These are phyloP conservation scores for Bunonema sp. DNA, from an alignment of 2,888 invertebrate genomes.

Conservation along the genomic window DNA sequence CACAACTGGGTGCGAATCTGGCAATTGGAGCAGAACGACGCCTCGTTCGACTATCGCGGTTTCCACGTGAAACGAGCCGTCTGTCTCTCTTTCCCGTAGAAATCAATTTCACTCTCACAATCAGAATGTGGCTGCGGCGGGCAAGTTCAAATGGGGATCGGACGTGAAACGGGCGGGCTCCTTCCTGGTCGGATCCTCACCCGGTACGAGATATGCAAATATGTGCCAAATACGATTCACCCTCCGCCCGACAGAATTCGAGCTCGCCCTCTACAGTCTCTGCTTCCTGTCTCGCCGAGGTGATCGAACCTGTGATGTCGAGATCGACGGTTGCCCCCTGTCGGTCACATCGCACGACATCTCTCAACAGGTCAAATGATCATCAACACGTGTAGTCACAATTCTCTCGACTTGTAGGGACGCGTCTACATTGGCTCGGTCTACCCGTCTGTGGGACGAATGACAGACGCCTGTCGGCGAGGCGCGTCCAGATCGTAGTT, in stretches of 20 bases:
- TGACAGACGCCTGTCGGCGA: too few species aligned
- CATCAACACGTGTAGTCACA: too few species aligned
- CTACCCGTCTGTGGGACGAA: too few species aligned
- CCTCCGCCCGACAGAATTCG: too few species aligned
- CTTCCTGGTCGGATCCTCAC: constrained; percentile 51
- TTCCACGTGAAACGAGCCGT: constrained; percentile 10
- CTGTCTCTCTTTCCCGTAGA: constrained; percentile 1
- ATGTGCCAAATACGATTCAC: too few species aligned
- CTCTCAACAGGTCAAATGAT: too few species aligned
- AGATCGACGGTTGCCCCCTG: background rate
- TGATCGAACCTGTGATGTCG: constrained; percentile 45
- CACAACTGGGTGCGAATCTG: constrained; percentile 80
- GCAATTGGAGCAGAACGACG: constrained; percentile 55
- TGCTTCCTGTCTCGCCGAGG: constrained; percentile 65
- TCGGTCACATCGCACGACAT: too few species aligned
- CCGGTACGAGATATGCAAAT: too few species aligned
- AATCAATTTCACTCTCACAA: too few species aligned
- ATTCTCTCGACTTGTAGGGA: too few species aligned
- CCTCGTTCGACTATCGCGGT: constrained; percentile 9
- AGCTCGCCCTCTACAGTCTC: constrained; percentile 70
- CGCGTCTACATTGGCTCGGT: too few species aligned
- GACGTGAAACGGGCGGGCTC: constrained; percentile 21
- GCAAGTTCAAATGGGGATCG: constrained; percentile 25
- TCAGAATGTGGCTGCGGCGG: constrained; percentile 9
- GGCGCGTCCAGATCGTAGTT: too few species aligned